Conservation (phyloP, 2,888 invertebrate species). For the Nectonema munidae region DNA sequence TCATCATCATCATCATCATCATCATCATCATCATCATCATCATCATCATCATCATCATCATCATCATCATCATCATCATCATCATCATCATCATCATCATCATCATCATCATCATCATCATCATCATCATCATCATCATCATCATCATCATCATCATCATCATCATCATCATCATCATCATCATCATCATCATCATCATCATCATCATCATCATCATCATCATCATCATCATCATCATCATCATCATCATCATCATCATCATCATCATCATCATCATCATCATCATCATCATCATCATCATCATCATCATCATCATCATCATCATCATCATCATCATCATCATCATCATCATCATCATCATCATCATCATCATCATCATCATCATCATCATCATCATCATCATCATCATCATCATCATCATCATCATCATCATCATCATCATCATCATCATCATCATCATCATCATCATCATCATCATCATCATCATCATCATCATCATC, state of each 20-base stretch:
- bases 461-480: slow-evolving; percentile 1
- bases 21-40: slow-evolving; percentile 5
- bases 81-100: slow-evolving; percentile 15
- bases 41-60: slow-evolving; percentile 5
- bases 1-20: slow-evolving; percentile 5
- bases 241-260: slow-evolving; percentile 5
- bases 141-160: slow-evolving; percentile 1
- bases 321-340: slow-evolving; percentile 5
- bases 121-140: slow-evolving; percentile 16
- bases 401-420: slow-evolving; percentile 5
- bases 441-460: slow-evolving; percentile 5
- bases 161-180: slow-evolving; percentile 5
- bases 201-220: slow-evolving; percentile 5
- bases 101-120: slow-evolving; percentile 16
- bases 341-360: slow-evolving; percentile 1
- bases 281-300: slow-evolving; percentile 5
- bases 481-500: slow-evolving; percentile 5
- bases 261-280: slow-evolving; percentile 1
- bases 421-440: slow-evolving; percentile 1
- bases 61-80: slow-evolving; percentile 15
- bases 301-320: slow-evolving; percentile 1
- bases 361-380: slow-evolving; percentile 5
- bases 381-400: slow-evolving; percentile 1
- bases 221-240: slow-evolving; percentile 1
- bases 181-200: slow-evolving; percentile 1